These are phyloP conservation scores for Seira sanloemensis DNA, from an alignment of 2,888 invertebrate species.

Conservation along the genomic window DNA sequence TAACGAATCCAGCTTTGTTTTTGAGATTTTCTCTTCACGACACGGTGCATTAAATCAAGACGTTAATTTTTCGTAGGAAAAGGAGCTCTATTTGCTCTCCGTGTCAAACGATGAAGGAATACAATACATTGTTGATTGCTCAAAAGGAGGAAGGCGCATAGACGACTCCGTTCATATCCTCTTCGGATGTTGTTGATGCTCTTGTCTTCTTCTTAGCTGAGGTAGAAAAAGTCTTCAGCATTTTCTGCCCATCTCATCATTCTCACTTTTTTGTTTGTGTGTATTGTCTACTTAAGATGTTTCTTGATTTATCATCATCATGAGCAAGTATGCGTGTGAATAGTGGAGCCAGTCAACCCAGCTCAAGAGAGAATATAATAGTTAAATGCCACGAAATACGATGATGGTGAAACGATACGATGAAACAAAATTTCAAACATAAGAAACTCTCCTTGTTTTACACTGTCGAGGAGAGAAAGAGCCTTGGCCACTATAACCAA, in stretches of 20 bases:
- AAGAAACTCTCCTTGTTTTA: no score
- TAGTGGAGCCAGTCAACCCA: slow-evolving; percentile 42
- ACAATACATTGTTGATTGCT: slow-evolving; percentile 37
- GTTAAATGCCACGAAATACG: no score
- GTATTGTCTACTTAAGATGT: slow-evolving; percentile 13
- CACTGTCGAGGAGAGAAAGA: no score
- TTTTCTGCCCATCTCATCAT: slow-evolving; percentile 1
- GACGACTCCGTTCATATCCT: not conserved
- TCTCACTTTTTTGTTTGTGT: slow-evolving; percentile 14
- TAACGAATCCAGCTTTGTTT: not conserved
- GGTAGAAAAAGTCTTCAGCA: not conserved
- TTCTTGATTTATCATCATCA: slow-evolving; percentile 13
- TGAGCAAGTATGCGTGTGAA: slow-evolving; percentile 18
- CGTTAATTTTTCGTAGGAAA: not conserved
- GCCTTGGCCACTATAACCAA: not conserved
- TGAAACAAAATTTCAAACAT: not conserved
- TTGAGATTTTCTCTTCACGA: not conserved
- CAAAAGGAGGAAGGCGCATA: slow-evolving; percentile 22
- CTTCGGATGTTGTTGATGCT: not conserved
- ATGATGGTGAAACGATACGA: not conserved
- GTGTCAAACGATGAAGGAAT: slow-evolving; percentile 30
- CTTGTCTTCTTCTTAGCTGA: not conserved
- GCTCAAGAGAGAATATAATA: no score
- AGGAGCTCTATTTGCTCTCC: slow-evolving; percentile 8
- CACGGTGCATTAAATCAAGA: not conserved